Evolutionary conservation across 2,113 vertebrate species (phyloP).

Genomic region (Sphaerodactylus townsendi): DNA sequence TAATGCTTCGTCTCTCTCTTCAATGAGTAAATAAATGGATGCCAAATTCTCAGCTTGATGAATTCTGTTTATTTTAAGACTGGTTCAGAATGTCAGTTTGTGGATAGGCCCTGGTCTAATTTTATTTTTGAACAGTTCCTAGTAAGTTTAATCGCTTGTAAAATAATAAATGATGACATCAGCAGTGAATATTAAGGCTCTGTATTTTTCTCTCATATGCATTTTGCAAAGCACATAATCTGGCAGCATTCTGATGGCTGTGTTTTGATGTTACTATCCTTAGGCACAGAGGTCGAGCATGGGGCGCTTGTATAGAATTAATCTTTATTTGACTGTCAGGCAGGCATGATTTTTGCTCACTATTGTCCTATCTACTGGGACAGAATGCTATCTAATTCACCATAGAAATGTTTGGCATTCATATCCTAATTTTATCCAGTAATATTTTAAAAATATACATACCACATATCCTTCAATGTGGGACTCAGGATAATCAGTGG

Average conservation of each 20-base stretch:
- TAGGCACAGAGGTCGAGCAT: constrained; percentile 41
- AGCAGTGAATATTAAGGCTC: constrained; percentile 49
- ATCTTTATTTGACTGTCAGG: constrained; percentile 35
- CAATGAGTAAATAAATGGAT: constrained; percentile 32
- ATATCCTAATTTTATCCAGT: neutral
- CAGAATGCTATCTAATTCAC: neutral
- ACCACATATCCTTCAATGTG: no score
- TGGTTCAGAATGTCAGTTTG: neutral
- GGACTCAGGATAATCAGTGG: no score
- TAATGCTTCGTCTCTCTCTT: neutral
- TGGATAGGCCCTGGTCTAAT: neutral
- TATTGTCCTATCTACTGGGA: neutral
- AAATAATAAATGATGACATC: constrained; percentile 37
- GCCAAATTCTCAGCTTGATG: constrained; percentile 54
- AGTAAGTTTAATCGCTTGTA: neutral
- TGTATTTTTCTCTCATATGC: constrained; percentile 55
- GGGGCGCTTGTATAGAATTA: constrained; percentile 39
- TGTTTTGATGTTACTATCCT: constrained; percentile 54
- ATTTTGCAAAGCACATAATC: constrained; percentile 38
- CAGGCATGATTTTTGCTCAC: constrained; percentile 26
- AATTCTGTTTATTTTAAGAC: constrained; percentile 64
- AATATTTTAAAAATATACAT: neutral
- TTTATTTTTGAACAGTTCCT: neutral
- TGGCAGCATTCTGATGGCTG: constrained; percentile 47
- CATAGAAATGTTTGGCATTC: neutral